Evolutionary conservation across 2,113 vertebrate species (phyloP).

Genomic region (Phrynocephalus versicolor): DNA sequence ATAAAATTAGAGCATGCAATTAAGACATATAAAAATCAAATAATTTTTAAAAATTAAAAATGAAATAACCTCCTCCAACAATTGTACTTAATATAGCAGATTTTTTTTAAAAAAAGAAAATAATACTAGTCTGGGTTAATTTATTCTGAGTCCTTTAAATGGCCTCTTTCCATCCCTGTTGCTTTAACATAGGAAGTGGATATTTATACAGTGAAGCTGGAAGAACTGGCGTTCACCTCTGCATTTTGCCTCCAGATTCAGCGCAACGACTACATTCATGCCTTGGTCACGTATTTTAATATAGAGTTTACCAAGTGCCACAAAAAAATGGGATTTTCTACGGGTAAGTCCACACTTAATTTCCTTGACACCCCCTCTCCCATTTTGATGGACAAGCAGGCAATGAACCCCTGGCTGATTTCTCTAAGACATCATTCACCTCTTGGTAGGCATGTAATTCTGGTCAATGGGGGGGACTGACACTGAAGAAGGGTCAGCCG

Average conservation of each 20-base stretch:
- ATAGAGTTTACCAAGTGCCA: constrained; percentile 99
- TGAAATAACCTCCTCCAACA: background rate
- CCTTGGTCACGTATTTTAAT: constrained; percentile 96
- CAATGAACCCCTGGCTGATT: no score
- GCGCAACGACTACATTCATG: constrained; percentile 95
- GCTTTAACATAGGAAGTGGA: constrained; percentile 87
- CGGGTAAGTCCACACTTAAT: constrained; percentile 79
- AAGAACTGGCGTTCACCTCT: constrained; percentile 92
- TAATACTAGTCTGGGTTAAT: background rate
- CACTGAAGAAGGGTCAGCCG: no score
- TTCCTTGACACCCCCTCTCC: no score
- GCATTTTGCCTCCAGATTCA: constrained; percentile 95
- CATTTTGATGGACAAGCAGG: background rate
- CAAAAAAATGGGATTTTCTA: constrained; percentile 97
- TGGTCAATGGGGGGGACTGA: no score
- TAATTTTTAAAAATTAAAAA: no score
- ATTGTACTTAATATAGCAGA: background rate
- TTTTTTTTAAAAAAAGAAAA: background rate
- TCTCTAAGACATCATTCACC: background rate
- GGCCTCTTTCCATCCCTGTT: constrained; percentile 9
- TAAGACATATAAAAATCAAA: no score
- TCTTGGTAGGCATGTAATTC: background rate
- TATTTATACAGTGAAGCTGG: constrained; percentile 93
- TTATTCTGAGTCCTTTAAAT: constrained; percentile 22
- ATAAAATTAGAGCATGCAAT: no score